Evolutionary conservation across 2,797 vertebrate species (phyloP).

Genomic region (Poecilia wingei): DNA sequence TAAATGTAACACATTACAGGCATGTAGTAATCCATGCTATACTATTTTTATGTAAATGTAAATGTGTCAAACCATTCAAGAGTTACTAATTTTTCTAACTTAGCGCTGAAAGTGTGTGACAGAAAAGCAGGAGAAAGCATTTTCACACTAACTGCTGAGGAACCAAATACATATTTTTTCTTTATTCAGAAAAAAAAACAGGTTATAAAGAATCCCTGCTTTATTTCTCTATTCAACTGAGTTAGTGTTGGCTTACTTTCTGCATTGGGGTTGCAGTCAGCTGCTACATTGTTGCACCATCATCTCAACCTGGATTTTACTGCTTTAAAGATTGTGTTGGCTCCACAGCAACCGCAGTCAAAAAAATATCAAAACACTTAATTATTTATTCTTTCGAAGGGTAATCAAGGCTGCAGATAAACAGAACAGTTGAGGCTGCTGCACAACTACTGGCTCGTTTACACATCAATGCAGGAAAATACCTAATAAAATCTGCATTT

Average conservation of each 20-base stretch:
- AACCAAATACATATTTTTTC: not conserved
- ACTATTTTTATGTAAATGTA: not conserved
- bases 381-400: constrained; percentile 68
- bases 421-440: constrained; percentile 24
- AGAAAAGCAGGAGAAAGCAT: not conserved
- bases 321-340: constrained; percentile 34
- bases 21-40: not conserved
- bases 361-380: constrained; percentile 58
- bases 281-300: constrained; percentile 8
- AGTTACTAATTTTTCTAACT: not conserved
- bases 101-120: not conserved
- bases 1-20: not conserved
- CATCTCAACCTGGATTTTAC: constrained; percentile 21
- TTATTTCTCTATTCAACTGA: not conserved
- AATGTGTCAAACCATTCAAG: not conserved
- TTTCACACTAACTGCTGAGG: not conserved
- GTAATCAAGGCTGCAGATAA: constrained; percentile 29
- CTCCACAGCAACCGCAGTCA: constrained; percentile 64
- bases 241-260: not conserved
- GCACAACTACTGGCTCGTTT: not conserved
- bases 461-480: not conserved
- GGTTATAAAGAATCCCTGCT: not conserved
- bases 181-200: not conserved
- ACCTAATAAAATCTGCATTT: not conserved
- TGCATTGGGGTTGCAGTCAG: constrained; percentile 1